Evolutionary conservation across 2,797 vertebrate species (phyloP), one percentile per base, ranked within the genome.

Genomic region (Pitangus sulphuratus): DNA sequence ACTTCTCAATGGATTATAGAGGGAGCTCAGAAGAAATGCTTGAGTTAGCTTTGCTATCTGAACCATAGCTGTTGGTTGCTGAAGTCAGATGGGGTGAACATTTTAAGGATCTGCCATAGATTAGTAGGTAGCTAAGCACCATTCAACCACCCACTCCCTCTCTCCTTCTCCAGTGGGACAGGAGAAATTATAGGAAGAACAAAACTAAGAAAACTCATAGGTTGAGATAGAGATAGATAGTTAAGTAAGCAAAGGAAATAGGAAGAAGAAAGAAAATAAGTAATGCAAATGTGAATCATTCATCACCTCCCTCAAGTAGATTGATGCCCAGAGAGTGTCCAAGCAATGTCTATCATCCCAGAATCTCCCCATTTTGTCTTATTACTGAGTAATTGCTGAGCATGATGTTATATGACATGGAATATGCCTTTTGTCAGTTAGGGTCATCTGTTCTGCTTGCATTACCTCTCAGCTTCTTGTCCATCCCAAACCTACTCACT

Each of bases 311-410:
- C 7, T 2, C 15, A 24, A 37, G 26, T 0, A 42, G 7, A 25
- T 2, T 58, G 33, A 58, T 54, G 30, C 8, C 14, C 17, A 78
- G 19, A 4, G 3, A 19, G 5, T 28, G 26, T 79, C 11, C 18
- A 74, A 50, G n/a, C 9, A 50, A 25, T 12, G 8, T 3, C 16
- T 64, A 26, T 5, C 0, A 1, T 54, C 48, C 11, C 16, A 44
- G 61, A 47, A 58, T 39, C 5, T 3, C 4, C 7, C 7, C 0
- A 1, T 4, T 78, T 31, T 47, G 1, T 47, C 47, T 72, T 35
- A 25, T 48, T 56, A 51, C 30, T 66, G 20, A 84, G 37, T 8
- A 70, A 39, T 44, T 84, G 21, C 33, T 54, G 28, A 87, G 3
- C 11, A n/a, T 44, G 60, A 26, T 42, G 20, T 51, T 44, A 26